Evolutionary conservation across 2,113 vertebrate genomes (phyloP).

Genomic region (Pelmatolapia mariae): DNA sequence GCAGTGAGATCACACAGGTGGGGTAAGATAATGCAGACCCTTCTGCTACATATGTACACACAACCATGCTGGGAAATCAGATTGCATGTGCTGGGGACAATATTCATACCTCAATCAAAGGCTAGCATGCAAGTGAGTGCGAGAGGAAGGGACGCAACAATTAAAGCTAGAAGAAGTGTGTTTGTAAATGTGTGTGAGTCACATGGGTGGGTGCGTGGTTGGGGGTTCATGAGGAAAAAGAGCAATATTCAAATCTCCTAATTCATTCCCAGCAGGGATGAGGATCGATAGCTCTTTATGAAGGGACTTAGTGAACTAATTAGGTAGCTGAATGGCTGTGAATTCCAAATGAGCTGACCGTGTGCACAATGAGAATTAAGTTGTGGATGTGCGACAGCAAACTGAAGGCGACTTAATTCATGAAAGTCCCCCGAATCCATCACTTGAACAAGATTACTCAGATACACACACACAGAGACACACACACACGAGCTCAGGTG

Average conservation of each 20-base stretch:
- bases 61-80: conserved; percentile 9
- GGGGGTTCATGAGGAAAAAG: not conserved
- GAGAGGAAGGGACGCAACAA: not conserved
- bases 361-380: conserved; percentile 25
- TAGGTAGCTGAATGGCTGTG: conserved; percentile 33
- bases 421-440: not conserved
- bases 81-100: not conserved
- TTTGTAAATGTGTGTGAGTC: not conserved
- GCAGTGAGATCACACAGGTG: conserved; percentile 71
- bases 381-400: not conserved
- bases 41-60: not conserved
- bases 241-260: conserved; percentile 21
- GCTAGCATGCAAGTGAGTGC: not conserved
- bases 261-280: conserved; percentile 32
- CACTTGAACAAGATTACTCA: not conserved
- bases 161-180: not conserved
- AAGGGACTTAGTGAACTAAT: conserved; percentile 57
- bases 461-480: not conserved
- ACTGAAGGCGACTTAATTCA: conserved; percentile 33
- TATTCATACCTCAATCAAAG: conserved; percentile 39
- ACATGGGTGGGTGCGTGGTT: not conserved
- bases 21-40: conserved; percentile 73
- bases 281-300: conserved; percentile 60
- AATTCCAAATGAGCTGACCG: conserved; percentile 38
- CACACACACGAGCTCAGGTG: conserved; percentile 12